Evolutionary conservation across 2,113 vertebrate genomes (phyloP), one percentile per base, ranked within the genome.

Genomic region (Machaerirhynchus nigripectus): DNA sequence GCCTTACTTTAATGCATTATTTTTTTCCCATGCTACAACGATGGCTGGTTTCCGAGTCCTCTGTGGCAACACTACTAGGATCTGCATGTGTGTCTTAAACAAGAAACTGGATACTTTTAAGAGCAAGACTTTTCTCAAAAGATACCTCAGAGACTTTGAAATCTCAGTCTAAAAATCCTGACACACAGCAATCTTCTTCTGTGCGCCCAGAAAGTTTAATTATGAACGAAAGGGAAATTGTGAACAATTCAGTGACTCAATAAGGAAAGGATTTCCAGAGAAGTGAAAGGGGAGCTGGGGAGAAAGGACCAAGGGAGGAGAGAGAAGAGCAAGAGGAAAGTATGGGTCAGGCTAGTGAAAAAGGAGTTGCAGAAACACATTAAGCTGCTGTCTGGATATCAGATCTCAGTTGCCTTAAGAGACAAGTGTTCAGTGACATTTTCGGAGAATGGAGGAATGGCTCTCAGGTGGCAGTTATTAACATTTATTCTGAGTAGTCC

Each of bases 261-360:
- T 67, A 64, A 60, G 92, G 83, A 95, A 96, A 92, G 53, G 93
- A 86, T 92, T 93, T 94, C 68, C 76, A 95, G 63, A 73, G 55
- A 90, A 0, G 0, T 60, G 64, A 93, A 91, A 91, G 42, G 19
- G 80, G 28, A 77, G 35, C 35, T 69, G 27, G 21, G 26, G 50
- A 92, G 40, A 86, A 86, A 90, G n/a, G 56, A 92, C 20, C 23
- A 61, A 49, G 24, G 30, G 39, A 92, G 68, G 22, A 75, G 7
- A 52, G 15, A 6, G 37, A 88, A 68, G 18, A 89, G 70, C 26
- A 90, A 87, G 59, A 87, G 57, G 53, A 91, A 90, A 81, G 22
- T 37, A 69, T 27, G 31, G 61, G 31, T 57, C 44, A 77, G 60
- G 27, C 39, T n/a, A 42, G 39, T 30, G 21, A 87, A 93, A 91